phyloP scores from a whole-genome alignment of 1,140 invertebrate species.

The Calephelis nemesis region DNA sequence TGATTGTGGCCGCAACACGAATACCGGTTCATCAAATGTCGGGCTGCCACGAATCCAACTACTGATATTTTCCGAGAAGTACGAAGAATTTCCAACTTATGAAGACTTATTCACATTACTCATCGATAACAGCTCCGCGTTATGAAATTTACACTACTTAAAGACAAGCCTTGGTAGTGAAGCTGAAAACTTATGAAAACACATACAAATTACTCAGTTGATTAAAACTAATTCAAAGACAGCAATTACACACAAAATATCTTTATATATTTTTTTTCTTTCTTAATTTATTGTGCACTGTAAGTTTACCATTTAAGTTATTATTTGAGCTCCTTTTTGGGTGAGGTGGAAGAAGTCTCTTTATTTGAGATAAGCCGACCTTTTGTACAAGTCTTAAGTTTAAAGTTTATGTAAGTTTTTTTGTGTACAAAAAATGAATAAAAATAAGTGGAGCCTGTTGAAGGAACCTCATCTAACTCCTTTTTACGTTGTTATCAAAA shows the following conservation, averaged over 20 bases:
- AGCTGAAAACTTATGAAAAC: conserved; percentile 41
- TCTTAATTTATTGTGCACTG: no score
- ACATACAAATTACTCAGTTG: conserved; percentile 26
- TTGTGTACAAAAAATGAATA: no score
- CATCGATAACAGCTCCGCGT: background rate
- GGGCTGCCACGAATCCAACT: conserved; percentile 24
- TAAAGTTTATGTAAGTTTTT: no score
- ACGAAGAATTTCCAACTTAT: conserved; percentile 32
- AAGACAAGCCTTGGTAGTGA: conserved; percentile 40
- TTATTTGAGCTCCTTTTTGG: no score
- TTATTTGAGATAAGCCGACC: no score
- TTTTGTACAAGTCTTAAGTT: no score
- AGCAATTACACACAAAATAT: conserved; percentile 45
- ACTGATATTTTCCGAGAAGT: conserved; percentile 24
- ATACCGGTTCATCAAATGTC: conserved; percentile 19
- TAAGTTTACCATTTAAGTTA: no score
- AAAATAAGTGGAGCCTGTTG: conserved; percentile 46
- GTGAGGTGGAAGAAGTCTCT: no score
- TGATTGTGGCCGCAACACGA: background rate
- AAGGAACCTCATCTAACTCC: conserved; percentile 25
- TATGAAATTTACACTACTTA: conserved; percentile 6
- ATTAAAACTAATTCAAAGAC: background rate
- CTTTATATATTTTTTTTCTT: no score
- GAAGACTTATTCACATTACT: conserved; percentile 21
- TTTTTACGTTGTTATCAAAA: no score